Base-by-base conservation (phyloP, 1,140 invertebrate species). In the Dysdera silvatica region DNA sequence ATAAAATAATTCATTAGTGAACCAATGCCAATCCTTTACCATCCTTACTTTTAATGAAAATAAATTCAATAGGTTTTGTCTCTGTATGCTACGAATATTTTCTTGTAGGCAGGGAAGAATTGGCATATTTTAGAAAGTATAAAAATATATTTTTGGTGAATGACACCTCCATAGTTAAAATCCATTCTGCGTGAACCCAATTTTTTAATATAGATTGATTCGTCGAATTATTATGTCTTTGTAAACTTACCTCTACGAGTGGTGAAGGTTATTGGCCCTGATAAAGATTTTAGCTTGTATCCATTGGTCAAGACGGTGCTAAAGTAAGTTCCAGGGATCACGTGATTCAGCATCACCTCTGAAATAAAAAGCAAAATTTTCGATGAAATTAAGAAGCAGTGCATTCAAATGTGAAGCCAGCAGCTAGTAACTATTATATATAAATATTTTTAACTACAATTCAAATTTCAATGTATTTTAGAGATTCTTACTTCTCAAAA, bases 221-320 rank as follows among this genome's bases (percentile, higher is more conserved):
- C n/a, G n/a, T n/a, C n/a, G n/a, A 24, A 10, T 1, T 16, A 48
- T 28, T 8, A 10, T 33, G 28, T 0, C 12, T 28, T 29, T 5
- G n/a, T n/a, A n/a, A n/a, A n/a, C 35, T 41, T 33, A 63, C 61
- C 61, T 56, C 61, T 55, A 55, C 61, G 20, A 5, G 55, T 63
- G 4, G 61, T 63, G 4, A 63, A 47, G 40, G 48, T 43, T 1
- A 63, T 49, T 6, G 52, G 52, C 18, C 61, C 61, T 31, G 52
- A 52, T 14, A 63, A 20, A 4, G 52, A 37, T 23, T 47, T 63
- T 18, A 63, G 18, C 1, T 52, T 23, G 33, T 48, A 63, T 23
- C 61, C 61, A 40, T 63, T 52, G n/a, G 61, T 43, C 10, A 63
- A 32, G 2, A 63, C 61, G 7, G 61, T 53, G n/a, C 61, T 63